A percentile compares a stretch with the other conserved stretches of the same genome.
Conservation (phyloP, 2,797 vertebrate species). For the Hybognathus amarus region DNA sequence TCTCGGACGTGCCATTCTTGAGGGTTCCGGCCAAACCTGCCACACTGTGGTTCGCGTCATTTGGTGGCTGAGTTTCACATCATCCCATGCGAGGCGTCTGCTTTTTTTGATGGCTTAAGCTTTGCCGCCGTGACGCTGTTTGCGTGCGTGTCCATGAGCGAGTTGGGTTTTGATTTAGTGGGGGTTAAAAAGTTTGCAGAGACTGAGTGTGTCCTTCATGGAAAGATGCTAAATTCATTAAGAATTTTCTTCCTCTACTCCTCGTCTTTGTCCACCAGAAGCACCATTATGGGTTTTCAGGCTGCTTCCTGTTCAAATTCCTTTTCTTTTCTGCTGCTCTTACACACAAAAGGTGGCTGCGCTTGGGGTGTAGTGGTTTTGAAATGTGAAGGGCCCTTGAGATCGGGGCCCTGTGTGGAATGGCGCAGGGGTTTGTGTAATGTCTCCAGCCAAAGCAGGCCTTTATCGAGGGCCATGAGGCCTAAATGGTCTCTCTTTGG, state of each 20-base stretch:
- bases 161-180: conserved; percentile 34
- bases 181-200: conserved; percentile 40
- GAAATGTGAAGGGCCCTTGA: conserved; percentile 78
- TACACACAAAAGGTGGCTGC: conserved; percentile 84
- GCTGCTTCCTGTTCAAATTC: conserved; percentile 86
- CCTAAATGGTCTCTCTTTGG: conserved; percentile 83
- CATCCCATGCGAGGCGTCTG: conserved; percentile 1
- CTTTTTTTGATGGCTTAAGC: conserved; percentile 6
- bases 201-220: conserved; percentile 73
- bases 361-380: conserved; percentile 77
- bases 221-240: conserved; percentile 83
- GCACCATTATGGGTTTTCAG: conserved; percentile 88
- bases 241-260: conserved; percentile 75
- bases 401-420: conserved; percentile 75
- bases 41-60: conserved; percentile 20
- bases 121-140: conserved; percentile 4
- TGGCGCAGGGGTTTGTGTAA: conserved; percentile 81
- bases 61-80: conserved; percentile 16
- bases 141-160: neutral
- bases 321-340: conserved; percentile 78
- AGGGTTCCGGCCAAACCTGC: conserved; percentile 32
- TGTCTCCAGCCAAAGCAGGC: conserved; percentile 78
- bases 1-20: conserved; percentile 42
- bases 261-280: conserved; percentile 80
- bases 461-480: conserved; percentile 84